Evolutionary conservation across 1,140 invertebrate species (phyloP).

Genomic region (Cydia amplana): DNA sequence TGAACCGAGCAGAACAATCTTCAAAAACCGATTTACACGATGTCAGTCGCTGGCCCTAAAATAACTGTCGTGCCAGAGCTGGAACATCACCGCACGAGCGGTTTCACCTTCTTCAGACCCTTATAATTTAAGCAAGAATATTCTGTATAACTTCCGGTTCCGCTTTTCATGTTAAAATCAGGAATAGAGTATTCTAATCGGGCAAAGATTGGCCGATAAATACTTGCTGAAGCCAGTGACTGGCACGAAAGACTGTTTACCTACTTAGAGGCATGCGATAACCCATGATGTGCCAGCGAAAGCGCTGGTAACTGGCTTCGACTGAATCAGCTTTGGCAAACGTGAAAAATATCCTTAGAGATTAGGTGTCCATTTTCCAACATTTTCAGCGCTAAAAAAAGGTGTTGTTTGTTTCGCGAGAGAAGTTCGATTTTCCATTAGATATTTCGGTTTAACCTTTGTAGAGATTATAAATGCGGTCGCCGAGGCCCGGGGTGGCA

Average conservation of each 20-base stretch:
- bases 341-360: not conserved
- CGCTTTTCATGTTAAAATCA: no score
- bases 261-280: conserved; percentile 10
- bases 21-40: not conserved
- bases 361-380: not conserved
- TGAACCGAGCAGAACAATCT: not conserved
- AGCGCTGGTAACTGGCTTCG: not conserved
- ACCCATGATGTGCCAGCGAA: not conserved
- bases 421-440: conserved; percentile 70
- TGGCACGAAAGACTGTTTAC: not conserved
- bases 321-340: not conserved
- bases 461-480: conserved; percentile 75
- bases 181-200: no score
- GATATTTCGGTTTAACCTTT: conserved; percentile 77
- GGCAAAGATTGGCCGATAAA: no score
- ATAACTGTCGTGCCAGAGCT: no score
- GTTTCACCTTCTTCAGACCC: no score
- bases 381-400: conserved; percentile 35
- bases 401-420: conserved; percentile 47
- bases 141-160: no score
- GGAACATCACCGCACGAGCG: no score
- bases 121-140: no score
- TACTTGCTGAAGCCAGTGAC: no score
- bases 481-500: conserved; percentile 68
- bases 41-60: not conserved